Conservation (phyloP, 2,113 vertebrate species). For the Clarias gariepinus region DNA sequence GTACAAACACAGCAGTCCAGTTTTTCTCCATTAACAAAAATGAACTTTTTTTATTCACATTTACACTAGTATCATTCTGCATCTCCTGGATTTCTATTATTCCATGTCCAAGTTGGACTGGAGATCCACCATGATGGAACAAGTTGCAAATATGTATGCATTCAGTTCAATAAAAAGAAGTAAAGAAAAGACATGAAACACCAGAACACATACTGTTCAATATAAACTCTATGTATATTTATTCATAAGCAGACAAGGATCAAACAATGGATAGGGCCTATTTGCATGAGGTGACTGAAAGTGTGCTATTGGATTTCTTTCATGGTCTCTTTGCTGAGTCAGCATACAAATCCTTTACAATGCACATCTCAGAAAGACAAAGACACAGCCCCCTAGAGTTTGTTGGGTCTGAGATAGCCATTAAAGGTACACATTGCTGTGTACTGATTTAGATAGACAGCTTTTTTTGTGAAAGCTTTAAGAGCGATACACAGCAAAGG, state of each 20-base stretch:
- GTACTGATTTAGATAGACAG: slow-evolving; percentile 64
- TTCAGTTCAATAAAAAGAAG: not conserved
- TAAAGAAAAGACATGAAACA: not conserved
- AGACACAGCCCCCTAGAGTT: slow-evolving; percentile 32
- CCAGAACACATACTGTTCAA: slow-evolving; percentile 11
- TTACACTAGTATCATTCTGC: not conserved
- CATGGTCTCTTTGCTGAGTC: slow-evolving; percentile 61
- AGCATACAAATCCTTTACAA: slow-evolving; percentile 60
- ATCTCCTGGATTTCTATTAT: slow-evolving; percentile 6
- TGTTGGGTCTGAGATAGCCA: slow-evolving; percentile 48
- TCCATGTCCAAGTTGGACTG: not conserved
- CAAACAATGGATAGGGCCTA: slow-evolving; percentile 54
- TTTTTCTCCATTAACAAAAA: slow-evolving; percentile 39
- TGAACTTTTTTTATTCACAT: slow-evolving; percentile 28
- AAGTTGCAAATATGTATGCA: slow-evolving; percentile 37
- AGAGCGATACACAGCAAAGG: slow-evolving; percentile 51
- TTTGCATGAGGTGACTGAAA: slow-evolving; percentile 62
- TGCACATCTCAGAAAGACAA: slow-evolving; percentile 57
- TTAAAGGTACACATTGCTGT: slow-evolving; percentile 57
- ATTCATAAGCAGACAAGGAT: slow-evolving; percentile 53
- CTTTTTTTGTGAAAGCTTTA: slow-evolving; percentile 55
- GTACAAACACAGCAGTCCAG: slow-evolving; percentile 44
- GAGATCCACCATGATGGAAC: slow-evolving; percentile 12
- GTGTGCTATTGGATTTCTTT: slow-evolving; percentile 59
- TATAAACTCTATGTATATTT: slow-evolving; percentile 58